Evolutionary conservation across 1,140 invertebrate genomes (phyloP), one percentile per base, ranked within the genome.

Genomic region (Lasioglossum baleicum): DNA sequence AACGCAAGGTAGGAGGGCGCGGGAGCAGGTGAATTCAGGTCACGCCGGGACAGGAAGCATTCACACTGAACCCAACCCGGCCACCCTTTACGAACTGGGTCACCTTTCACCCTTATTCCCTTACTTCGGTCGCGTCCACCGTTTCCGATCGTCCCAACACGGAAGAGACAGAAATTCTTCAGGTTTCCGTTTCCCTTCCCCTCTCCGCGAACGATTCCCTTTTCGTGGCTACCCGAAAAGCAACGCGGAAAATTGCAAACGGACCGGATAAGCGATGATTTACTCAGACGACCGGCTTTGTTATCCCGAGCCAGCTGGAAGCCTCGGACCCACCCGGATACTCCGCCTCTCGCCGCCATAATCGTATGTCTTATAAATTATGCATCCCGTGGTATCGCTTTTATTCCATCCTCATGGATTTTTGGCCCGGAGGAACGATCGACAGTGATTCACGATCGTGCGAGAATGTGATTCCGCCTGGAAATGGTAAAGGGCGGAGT

Each of bases 11-110:
- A 63, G 63, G 65, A 76, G 78, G 40, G 53, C 5, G 42, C 7
- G 56, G 56, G 56, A 15, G 71, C 78, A 80, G 78, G 78, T 75
- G 56, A 75, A 80, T 80, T 71, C 78, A 64, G 78, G 78, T 80
- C 78, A 80, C 42, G 72, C 78, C 72, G 78, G 78, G 78, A 72
- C 53, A 80, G 64, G 72, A 80, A 80, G 71, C 72, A 80, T 83
- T 80, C 78, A 82, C 76, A 84, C 68, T 63, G 56, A 76, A 75
- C 61, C 58, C 67, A 66, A 72, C 81, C 84, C 83, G 66, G 72
- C 66, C 78, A 80, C 78, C 78, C 78, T 80, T 75, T 22, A 60
- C 70, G 60, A 83, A 78, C 76, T 63, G 81, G 81, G 73, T 74
- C 77, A 85, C 76, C 77, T 75, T 61, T 81, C 74, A 65, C 73